Base-by-base conservation (phyloP, 2,888 invertebrate genomes). In the Drosophila peninsularis region DNA sequence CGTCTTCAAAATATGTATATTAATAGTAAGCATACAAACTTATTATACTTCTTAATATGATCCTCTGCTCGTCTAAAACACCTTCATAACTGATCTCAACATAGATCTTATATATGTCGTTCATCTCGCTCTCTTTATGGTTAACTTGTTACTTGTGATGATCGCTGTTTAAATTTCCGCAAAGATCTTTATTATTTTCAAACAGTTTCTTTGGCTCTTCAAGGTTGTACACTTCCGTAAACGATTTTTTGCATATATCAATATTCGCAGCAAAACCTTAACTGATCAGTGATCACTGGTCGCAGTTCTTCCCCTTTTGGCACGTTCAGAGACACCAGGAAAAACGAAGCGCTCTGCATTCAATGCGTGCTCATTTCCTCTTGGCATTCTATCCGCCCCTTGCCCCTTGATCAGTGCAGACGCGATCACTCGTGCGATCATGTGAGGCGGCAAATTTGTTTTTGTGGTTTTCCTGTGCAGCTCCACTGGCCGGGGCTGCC, bases 371-470 rank as follows among this genome's bases (percentile, higher is more conserved):
- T 60, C 63, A 79, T 79, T 75, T 68, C 60, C 75, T 68, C 63
- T 74, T 50, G 10, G 19, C 61, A 41, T 53, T 68, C 24, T 56
- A n/a, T 37, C 24, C 5, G 17, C 53, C 50, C 45, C 14, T 34
- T 36, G 10, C 10, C 54, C 41, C 42, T 41, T 21, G 58, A 66
- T 63, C 75, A 68, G 27, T 39, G 39, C 41, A 78, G 63, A 62
- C 78, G 74, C 64, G 75, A 66, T 75, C 83, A 76, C 72, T 79
- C 75, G 82, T 79, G 77, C 86, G 77, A 90, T 91, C 91, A 91
- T 91, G 91, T 91, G 91, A 91, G 91, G 91, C 91, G 91, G 90
- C 78, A 91, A 91, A 91, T 90, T 91, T 91, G 90, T 91, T 92
- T 92, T 85, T 92, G 91, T 88, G 91, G 91, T 91, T 91, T 91